Evolutionary conservation across 2,797 vertebrate species (phyloP).

Genomic region (Rhynchotus rufescens): DNA sequence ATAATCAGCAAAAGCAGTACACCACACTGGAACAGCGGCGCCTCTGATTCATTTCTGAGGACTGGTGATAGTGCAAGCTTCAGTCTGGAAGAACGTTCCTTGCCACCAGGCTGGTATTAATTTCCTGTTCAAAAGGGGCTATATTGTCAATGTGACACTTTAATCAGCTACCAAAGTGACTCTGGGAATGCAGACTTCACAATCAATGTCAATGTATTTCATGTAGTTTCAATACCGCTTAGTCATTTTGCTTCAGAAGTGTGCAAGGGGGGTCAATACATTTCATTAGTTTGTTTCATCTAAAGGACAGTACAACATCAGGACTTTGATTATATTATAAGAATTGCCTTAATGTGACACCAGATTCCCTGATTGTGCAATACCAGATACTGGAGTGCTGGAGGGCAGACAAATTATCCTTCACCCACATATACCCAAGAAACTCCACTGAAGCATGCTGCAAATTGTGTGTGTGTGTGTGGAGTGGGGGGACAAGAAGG

Average conservation of each 20-base stretch:
- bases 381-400: constrained; percentile 52
- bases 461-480: neutral
- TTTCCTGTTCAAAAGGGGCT: constrained; percentile 82
- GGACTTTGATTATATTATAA: constrained; percentile 80
- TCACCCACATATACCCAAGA: constrained; percentile 27
- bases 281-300: constrained; percentile 85
- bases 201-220: constrained; percentile 81
- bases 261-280: constrained; percentile 80
- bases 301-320: constrained; percentile 76
- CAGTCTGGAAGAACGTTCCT: constrained; percentile 64
- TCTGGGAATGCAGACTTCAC: constrained; percentile 74
- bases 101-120: constrained; percentile 79
- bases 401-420: constrained; percentile 77
- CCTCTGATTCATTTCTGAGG: constrained; percentile 48
- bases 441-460: neutral
- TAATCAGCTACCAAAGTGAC: constrained; percentile 81
- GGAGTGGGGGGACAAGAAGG: neutral
- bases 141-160: constrained; percentile 82
- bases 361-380: constrained; percentile 72
- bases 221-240: constrained; percentile 66
- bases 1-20: constrained; percentile 31
- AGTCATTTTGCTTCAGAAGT: constrained; percentile 79
- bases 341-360: constrained; percentile 79
- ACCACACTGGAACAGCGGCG: neutral
- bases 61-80: constrained; percentile 42